phyloP scores from a whole-genome alignment of 2,888 invertebrate species.

The Schizaphis graminum region DNA sequence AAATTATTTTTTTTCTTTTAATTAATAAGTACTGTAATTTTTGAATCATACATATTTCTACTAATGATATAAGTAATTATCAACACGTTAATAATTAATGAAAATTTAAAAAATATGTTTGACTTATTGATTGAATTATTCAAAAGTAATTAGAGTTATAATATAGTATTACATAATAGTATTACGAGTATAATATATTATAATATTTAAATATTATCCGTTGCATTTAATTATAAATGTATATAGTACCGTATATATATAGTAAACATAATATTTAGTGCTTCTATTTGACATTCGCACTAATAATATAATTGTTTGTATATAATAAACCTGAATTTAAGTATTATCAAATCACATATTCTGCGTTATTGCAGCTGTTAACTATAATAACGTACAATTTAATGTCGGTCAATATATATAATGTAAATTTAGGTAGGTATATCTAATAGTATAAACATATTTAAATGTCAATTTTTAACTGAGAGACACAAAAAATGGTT shows the following conservation, averaged over 20 bases:
- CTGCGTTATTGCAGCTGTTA: background rate
- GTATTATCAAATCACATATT: background rate
- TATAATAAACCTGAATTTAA: background rate
- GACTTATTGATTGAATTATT: no score
- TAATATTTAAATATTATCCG: background rate
- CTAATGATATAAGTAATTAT: background rate
- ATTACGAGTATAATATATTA: background rate
- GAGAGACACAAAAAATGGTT: background rate
- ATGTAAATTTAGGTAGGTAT: background rate
- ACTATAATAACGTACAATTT: background rate
- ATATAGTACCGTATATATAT: no score
- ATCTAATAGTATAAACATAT: background rate
- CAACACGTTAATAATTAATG: background rate
- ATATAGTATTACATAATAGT: background rate
- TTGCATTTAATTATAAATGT: background rate
- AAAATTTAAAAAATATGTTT: background rate
- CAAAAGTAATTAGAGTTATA: background rate
- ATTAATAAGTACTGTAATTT: background rate
- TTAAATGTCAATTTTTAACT: background rate
- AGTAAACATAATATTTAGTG: background rate
- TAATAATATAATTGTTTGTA: background rate
- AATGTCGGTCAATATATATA: background rate
- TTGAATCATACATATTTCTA: background rate
- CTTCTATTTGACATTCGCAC: background rate
- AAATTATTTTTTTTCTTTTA: background rate